Evolutionary conservation across 2,888 invertebrate species (phyloP).

Genomic region (Acronicta psi): DNA sequence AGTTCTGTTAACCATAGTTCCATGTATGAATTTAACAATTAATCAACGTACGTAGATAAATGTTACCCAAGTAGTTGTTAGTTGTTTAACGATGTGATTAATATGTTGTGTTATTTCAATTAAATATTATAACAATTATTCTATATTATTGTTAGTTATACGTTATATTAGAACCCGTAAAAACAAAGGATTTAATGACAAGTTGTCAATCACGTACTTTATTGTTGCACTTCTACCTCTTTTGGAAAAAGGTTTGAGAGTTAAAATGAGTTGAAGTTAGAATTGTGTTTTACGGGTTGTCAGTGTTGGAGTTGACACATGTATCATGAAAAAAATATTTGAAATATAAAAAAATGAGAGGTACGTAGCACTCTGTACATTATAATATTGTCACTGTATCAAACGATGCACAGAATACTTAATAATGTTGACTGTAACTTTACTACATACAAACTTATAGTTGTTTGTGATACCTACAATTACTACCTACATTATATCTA

Average conservation of each 20-base stretch:
- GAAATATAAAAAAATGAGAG: slow-evolving; percentile 56
- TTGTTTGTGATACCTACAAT: slow-evolving; percentile 49
- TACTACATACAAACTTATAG: slow-evolving; percentile 52
- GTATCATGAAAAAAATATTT: slow-evolving; percentile 25
- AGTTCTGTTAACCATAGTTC: slow-evolving; percentile 42
- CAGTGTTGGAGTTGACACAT: slow-evolving; percentile 12
- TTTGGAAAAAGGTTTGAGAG: slow-evolving; percentile 12
- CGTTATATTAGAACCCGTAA: slow-evolving; percentile 44
- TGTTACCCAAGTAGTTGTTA: slow-evolving; percentile 46
- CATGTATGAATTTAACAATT: slow-evolving; percentile 31
- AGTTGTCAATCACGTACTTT: slow-evolving; percentile 5
- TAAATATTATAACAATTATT: slow-evolving; percentile 31
- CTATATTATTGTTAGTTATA: slow-evolving; percentile 43
- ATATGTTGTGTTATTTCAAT: slow-evolving; percentile 46
- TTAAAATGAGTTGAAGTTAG: slow-evolving; percentile 9
- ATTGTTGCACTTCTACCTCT: slow-evolving; percentile 18
- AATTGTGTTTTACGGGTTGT: slow-evolving; percentile 49
- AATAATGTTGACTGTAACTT: slow-evolving; percentile 62
- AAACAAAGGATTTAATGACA: slow-evolving; percentile 25
- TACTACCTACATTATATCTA: slow-evolving; percentile 46
- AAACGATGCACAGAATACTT: slow-evolving; percentile 65
- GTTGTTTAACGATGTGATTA: slow-evolving; percentile 40
- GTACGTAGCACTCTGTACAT: slow-evolving; percentile 82
- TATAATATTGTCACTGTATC: slow-evolving; percentile 65
- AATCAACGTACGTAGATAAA: slow-evolving; percentile 35